A percentile compares a stretch with the other conserved stretches of the same genome.
phyloP scores from a whole-genome alignment of 2,113 vertebrate genomes.

The Condylura cristata region DNA sequence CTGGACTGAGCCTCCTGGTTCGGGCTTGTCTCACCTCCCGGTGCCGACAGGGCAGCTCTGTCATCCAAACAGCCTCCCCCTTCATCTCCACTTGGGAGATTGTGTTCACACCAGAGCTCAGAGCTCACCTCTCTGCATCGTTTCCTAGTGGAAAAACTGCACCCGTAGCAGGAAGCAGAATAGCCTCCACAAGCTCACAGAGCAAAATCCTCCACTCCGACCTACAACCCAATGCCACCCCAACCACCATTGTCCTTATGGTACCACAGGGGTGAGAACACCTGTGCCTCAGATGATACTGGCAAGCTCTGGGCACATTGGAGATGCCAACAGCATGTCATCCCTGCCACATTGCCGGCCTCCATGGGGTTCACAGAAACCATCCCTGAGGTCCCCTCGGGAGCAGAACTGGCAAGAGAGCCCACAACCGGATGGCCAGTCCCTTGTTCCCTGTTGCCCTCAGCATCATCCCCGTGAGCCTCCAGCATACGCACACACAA shows the following conservation, averaged over 20 bases:
- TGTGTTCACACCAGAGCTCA: neutral
- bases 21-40: neutral
- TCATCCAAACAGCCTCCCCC: neutral
- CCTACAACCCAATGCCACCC: accelerated
- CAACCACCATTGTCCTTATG: accelerated
- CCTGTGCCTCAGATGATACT: neutral
- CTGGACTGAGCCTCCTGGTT: neutral
- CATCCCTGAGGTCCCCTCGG: neutral
- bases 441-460: too few species aligned
- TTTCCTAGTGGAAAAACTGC: neutral
- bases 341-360: neutral
- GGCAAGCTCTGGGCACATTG: neutral
- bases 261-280: accelerated
- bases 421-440: neutral
- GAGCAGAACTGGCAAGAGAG: neutral
- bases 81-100: neutral
- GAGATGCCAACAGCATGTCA: neutral
- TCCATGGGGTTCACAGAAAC: neutral
- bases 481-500: neutral
- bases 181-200: neutral
- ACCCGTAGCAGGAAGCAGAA: neutral
- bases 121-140: neutral
- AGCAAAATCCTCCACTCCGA: neutral
- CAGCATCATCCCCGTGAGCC: accelerated
- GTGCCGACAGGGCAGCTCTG: neutral